Conservation (phyloP, 2,113 vertebrate species). For the Etia nguti region DNA sequence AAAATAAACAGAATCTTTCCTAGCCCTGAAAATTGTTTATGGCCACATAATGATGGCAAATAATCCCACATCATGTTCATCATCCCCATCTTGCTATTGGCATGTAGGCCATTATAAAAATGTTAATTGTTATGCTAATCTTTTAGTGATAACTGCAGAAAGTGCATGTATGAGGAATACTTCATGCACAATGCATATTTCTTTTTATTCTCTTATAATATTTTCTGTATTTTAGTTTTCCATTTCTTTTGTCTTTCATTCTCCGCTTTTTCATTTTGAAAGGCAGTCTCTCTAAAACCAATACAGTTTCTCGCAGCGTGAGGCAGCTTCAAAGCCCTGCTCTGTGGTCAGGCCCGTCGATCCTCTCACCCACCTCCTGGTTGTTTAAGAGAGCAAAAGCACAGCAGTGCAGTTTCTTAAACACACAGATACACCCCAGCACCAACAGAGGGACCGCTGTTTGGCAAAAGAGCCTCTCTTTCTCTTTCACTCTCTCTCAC, state of each 20-base stretch:
- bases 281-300: constrained; percentile 54
- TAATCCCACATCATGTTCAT: constrained; percentile 26
- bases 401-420: constrained; percentile 59
- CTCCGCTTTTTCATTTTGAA: constrained; percentile 30
- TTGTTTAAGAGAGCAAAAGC: constrained; percentile 69
- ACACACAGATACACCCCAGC: constrained; percentile 53
- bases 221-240: background rate
- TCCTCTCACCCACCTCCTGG: constrained; percentile 58
- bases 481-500: background rate
- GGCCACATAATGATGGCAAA: constrained; percentile 28
- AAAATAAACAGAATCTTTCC: constrained; percentile 23
- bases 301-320: constrained; percentile 57
- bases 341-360: constrained; percentile 46
- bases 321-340: constrained; percentile 62
- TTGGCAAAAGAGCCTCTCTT: constrained; percentile 37
- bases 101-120: constrained; percentile 10
- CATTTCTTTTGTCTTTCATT: constrained; percentile 18
- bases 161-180: background rate
- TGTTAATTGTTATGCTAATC: constrained; percentile 47
- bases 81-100: constrained; percentile 29
- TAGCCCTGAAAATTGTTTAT: background rate
- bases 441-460: constrained; percentile 45
- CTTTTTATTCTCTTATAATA: background rate
- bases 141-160: constrained; percentile 5
- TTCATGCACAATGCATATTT: background rate